Percentiles rank a stretch among this genome's conserved stretches.
These are phyloP conservation scores for Sympetrum striolatum DNA, from an alignment of 2,888 invertebrate genomes.

Conservation along the genomic window DNA sequence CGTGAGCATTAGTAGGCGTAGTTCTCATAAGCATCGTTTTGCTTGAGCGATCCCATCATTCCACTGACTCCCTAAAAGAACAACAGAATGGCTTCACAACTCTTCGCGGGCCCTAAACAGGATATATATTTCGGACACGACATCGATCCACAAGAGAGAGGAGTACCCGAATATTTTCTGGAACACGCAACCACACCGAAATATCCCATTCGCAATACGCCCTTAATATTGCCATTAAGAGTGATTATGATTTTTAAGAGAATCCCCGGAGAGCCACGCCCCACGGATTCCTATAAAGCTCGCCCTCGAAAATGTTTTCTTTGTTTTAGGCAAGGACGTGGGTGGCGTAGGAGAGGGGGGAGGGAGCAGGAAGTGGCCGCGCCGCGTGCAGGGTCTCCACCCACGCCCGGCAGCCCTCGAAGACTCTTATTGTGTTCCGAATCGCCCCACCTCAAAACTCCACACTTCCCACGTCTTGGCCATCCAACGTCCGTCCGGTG, in stretches of 20 bases:
- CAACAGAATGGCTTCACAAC: too few species aligned
- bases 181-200: not conserved
- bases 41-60: too few species aligned
- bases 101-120: too few species aligned
- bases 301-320: not conserved
- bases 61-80: too few species aligned
- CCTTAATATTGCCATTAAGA: not conserved
- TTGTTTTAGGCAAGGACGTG: not conserved
- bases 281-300: not conserved
- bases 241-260: not conserved
- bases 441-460: not conserved
- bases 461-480: conserved; percentile 18
- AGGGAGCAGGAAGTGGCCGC: not conserved
- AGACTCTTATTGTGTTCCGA: conserved; percentile 17
- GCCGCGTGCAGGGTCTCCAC: not conserved
- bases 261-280: not conserved
- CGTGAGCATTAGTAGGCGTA: too few species aligned
- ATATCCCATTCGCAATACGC: not conserved
- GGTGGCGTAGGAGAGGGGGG: not conserved
- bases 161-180: not conserved
- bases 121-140: too few species aligned
- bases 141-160: too few species aligned
- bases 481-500: not conserved
- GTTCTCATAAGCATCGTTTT: too few species aligned
- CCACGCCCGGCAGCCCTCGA: conserved; percentile 11